These are phyloP conservation scores for Apamea sordens DNA, from an alignment of 2,888 invertebrate species.

Conservation along the genomic window DNA sequence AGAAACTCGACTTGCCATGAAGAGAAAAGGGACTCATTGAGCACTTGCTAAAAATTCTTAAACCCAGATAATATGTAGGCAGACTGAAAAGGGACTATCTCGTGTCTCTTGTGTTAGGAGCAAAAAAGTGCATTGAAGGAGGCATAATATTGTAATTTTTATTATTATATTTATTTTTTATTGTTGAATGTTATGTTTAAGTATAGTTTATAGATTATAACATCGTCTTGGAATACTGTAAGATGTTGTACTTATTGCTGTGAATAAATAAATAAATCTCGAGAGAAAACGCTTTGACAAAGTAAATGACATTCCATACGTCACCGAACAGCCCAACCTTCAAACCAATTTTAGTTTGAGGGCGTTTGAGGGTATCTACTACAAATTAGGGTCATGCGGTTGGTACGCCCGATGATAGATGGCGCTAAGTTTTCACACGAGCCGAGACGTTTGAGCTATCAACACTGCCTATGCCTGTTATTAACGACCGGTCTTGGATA, in stretches of 20 bases:
- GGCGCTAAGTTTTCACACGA: constrained; percentile 68
- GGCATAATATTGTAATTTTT: no score
- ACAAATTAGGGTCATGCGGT: constrained; percentile 62
- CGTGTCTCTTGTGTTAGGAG: no score
- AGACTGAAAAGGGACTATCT: neutral
- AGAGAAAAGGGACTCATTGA: neutral
- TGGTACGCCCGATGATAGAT: constrained; percentile 66
- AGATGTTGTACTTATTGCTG: no score
- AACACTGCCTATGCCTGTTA: constrained; percentile 60
- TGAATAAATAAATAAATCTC: no score
- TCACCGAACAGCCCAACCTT: constrained; percentile 38
- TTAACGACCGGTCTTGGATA: constrained; percentile 68
- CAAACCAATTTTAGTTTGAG: constrained; percentile 51
- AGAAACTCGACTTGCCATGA: neutral
- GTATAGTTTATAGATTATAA: no score
- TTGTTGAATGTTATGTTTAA: no score
- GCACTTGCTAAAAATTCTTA: constrained; percentile 16
- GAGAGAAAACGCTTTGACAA: constrained; percentile 18
- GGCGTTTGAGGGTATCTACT: constrained; percentile 51
- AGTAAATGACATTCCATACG: constrained; percentile 26
- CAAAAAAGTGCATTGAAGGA: no score
- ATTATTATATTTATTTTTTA: no score
- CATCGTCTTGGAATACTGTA: no score
- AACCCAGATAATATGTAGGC: constrained; percentile 2
- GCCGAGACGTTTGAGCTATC: constrained; percentile 61